Evolutionary conservation across 2,797 vertebrate genomes (phyloP).

Genomic region (Poeciliopsis infans): DNA sequence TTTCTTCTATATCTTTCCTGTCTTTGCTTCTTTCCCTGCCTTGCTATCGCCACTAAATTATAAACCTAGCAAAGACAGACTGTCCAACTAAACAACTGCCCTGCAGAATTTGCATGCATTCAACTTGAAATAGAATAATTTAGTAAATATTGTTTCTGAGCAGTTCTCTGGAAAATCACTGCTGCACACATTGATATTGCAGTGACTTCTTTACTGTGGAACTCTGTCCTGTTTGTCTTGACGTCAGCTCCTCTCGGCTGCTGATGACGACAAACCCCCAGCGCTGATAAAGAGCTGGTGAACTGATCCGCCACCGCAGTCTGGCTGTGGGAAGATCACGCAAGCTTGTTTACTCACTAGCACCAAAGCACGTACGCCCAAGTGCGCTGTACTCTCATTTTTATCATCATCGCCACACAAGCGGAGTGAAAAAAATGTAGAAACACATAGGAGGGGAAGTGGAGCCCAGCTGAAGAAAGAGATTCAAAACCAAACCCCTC

Average conservation of each 20-base stretch:
- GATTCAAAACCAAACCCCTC: neutral
- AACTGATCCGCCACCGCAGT: neutral
- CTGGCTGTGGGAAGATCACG: neutral
- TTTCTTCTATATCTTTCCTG: neutral
- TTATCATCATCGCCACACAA: neutral
- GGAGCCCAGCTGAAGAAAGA: neutral
- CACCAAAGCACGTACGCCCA: neutral
- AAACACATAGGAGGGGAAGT: neutral
- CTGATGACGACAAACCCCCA: slow-evolving; percentile 2
- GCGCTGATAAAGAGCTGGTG: neutral
- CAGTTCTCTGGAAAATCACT: neutral
- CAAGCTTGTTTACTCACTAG: neutral
- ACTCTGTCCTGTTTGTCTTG: neutral
- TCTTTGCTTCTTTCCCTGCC: neutral
- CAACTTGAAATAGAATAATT: neutral
- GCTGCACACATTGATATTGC: neutral
- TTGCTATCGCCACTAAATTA: neutral
- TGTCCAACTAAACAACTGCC: neutral
- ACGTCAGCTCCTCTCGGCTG: neutral
- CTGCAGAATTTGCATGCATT: neutral
- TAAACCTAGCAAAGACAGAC: neutral
- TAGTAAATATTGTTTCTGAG: neutral
- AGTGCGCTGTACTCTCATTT: neutral
- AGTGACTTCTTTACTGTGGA: neutral
- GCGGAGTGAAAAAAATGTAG: neutral